These are phyloP conservation scores for Alaudala cheleensis DNA, from an alignment of 2,113 vertebrate species.

Conservation along the genomic window DNA sequence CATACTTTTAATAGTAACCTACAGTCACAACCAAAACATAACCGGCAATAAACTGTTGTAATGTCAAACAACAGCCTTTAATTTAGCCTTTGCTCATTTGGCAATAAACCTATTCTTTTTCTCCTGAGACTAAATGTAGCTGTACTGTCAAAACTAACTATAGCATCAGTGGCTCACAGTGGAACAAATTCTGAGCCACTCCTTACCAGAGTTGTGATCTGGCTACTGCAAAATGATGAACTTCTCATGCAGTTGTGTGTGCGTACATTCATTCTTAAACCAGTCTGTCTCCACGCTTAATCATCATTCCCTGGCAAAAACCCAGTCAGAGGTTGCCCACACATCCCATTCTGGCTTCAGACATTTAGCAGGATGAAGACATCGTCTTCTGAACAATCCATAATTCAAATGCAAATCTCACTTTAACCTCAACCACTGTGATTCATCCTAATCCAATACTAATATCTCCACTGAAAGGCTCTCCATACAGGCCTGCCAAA, in stretches of 20 bases:
- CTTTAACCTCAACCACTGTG: neutral
- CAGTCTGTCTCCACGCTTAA: neutral
- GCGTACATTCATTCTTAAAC: neutral
- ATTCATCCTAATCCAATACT: neutral
- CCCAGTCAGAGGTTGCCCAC: neutral
- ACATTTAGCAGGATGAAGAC: neutral
- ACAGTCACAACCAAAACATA: neutral
- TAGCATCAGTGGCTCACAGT: neutral
- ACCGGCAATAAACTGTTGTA: neutral
- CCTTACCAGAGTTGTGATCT: neutral
- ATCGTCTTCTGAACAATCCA: rapidly evolving
- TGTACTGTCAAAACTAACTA: neutral
- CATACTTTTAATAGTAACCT: neutral
- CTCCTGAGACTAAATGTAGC: neutral
- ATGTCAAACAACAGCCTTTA: neutral
- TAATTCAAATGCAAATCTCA: neutral
- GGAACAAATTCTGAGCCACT: neutral
- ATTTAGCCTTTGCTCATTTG: neutral
- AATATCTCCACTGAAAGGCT: neutral
- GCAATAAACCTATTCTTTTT: neutral
- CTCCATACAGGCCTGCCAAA: neutral
- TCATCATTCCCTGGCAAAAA: neutral
- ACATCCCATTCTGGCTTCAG: neutral
- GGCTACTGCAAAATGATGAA: neutral
- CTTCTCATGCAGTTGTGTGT: neutral